These are phyloP conservation scores for Acromyrmex echinatior DNA, from an alignment of 1,140 invertebrate genomes.

Conservation along the genomic window DNA sequence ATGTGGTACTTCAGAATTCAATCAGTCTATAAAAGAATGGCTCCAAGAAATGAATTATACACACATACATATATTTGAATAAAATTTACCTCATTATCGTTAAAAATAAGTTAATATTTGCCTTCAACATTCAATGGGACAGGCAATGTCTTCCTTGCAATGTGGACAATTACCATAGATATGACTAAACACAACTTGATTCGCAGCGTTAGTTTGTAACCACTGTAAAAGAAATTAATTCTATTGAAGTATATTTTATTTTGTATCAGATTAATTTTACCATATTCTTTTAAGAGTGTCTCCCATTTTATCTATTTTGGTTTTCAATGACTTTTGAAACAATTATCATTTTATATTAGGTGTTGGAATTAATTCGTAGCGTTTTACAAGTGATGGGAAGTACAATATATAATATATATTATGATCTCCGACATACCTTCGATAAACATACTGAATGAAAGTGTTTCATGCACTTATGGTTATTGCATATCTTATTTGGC, in stretches of 20 bases:
- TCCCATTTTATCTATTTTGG: neutral
- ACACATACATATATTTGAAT: slow-evolving; percentile 79
- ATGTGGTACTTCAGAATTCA: slow-evolving; percentile 82
- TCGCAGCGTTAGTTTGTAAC: slow-evolving; percentile 80
- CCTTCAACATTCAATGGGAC: slow-evolving; percentile 66
- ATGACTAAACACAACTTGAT: slow-evolving; percentile 81
- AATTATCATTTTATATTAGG: neutral
- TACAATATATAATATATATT: slow-evolving; percentile 30
- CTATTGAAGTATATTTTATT: neutral
- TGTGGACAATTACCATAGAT: slow-evolving; percentile 84
- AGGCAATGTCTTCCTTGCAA: slow-evolving; percentile 82
- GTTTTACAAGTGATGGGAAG: too few relatives aligned
- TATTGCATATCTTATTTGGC: slow-evolving; percentile 83
- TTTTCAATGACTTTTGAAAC: neutral
- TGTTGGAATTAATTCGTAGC: too few relatives aligned
- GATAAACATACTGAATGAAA: slow-evolving; percentile 84
- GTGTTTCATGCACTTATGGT: slow-evolving; percentile 80
- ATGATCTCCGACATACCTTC: slow-evolving; percentile 71
- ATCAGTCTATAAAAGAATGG: slow-evolving; percentile 72
- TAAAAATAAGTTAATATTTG: slow-evolving; percentile 30
- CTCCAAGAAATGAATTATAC: slow-evolving; percentile 69
- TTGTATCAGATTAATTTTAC: slow-evolving; percentile 2
- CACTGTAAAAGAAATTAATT: slow-evolving; percentile 77
- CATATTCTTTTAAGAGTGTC: neutral
- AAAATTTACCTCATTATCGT: slow-evolving; percentile 28